Percentiles rank a stretch among this genome's conserved stretches.
phyloP scores from a whole-genome alignment of 2,888 invertebrate genomes.

The Hipparchia semele region DNA sequence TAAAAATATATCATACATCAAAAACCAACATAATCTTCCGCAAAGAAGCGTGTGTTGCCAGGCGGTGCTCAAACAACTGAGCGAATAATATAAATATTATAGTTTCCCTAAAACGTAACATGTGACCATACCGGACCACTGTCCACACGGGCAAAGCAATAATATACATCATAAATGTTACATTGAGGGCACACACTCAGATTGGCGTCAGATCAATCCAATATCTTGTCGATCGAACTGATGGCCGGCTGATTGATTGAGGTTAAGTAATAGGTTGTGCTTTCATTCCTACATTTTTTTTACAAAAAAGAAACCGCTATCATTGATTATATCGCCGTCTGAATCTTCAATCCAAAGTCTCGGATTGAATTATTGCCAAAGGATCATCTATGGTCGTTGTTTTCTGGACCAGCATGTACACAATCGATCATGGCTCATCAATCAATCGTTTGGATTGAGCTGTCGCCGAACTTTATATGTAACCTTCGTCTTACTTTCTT shows the following conservation, averaged over 20 bases:
- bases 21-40: background rate
- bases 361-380: too few relatives aligned
- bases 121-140: conserved; percentile 49
- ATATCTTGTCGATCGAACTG: background rate
- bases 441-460: background rate
- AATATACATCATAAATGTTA: conserved; percentile 57
- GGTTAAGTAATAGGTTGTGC: too few relatives aligned
- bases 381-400: too few relatives aligned
- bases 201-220: background rate
- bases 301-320: too few relatives aligned
- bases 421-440: too few relatives aligned
- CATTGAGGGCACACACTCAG: background rate
- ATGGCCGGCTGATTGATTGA: background rate
- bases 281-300: too few relatives aligned
- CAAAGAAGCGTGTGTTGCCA: conserved; percentile 36
- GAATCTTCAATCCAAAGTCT: too few relatives aligned
- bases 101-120: conserved; percentile 45
- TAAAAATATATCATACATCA: too few relatives aligned
- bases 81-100: conserved; percentile 46
- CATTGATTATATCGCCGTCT: too few relatives aligned
- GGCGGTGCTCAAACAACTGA: conserved; percentile 49
- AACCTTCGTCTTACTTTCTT: conserved; percentile 47
- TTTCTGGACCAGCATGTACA: too few relatives aligned
- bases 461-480: background rate
- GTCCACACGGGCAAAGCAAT: conserved; percentile 57